Conservation (phyloP, 2,888 invertebrate genomes). For the Poecilus cupreus region DNA sequence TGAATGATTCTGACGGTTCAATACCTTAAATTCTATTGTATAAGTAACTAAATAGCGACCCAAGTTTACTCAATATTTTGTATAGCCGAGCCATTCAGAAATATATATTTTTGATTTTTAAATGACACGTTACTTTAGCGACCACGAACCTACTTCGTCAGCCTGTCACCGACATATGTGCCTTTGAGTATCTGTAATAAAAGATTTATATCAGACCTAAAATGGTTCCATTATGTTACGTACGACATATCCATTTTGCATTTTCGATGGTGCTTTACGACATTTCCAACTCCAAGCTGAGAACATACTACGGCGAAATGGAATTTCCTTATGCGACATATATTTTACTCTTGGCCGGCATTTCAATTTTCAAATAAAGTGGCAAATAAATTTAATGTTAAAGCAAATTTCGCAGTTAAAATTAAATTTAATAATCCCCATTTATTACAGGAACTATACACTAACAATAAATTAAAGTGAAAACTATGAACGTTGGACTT, state of each 20-base stretch:
- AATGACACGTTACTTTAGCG: not conserved
- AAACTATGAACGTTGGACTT: no score
- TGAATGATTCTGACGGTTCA: no score
- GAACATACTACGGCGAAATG: not conserved
- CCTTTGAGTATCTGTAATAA: not conserved
- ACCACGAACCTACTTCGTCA: not conserved
- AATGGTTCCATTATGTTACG: not conserved
- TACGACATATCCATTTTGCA: not conserved
- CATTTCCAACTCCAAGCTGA: not conserved
- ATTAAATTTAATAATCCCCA: not conserved
- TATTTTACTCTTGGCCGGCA: no score
- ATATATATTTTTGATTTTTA: not conserved
- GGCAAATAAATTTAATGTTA: no score
- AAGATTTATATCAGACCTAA: not conserved
- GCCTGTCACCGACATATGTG: not conserved
- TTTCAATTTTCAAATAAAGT: no score
- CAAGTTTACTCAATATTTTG: no score
- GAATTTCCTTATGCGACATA: not conserved
- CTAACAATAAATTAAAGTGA: not conserved
- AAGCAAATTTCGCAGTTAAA: not conserved
- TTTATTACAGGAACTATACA: not conserved
- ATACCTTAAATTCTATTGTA: no score
- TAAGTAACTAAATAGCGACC: no score
- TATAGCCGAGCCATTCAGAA: no score
- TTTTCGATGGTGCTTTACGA: not conserved